Evolutionary conservation across 2,888 invertebrate genomes (phyloP).

Genomic region (Drosophila picticornis): DNA sequence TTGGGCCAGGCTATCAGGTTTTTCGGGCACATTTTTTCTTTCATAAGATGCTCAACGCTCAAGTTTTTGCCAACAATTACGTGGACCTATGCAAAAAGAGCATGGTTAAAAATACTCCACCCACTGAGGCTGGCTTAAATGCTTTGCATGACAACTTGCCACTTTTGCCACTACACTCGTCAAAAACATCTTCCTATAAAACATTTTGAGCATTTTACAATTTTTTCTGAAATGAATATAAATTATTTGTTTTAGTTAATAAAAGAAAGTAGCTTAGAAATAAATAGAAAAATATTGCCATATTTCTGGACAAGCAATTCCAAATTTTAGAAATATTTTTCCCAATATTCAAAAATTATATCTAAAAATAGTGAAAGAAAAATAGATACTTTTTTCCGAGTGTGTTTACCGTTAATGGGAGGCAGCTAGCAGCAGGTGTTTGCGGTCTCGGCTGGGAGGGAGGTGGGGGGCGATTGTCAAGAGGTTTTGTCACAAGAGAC

Average conservation of each 20-base stretch:
- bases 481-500: slow-evolving; percentile 23
- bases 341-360: background rate
- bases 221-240: background rate
- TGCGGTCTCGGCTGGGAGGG: background rate
- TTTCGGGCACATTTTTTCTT: slow-evolving; percentile 62
- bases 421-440: background rate
- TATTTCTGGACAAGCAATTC: no score
- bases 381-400: background rate
- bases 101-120: background rate
- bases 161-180: slow-evolving; percentile 51
- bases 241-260: background rate
- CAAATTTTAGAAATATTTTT: no score
- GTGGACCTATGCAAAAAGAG: slow-evolving; percentile 60
- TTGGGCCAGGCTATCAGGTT: slow-evolving; percentile 53
- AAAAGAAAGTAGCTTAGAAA: background rate
- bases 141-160: slow-evolving; percentile 53
- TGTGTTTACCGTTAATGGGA: background rate
- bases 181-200: background rate
- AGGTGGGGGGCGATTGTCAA: background rate
- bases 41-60: slow-evolving; percentile 70
- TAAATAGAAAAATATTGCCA: background rate
- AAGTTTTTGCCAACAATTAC: slow-evolving; percentile 77
- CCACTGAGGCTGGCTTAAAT: slow-evolving; percentile 43
- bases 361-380: no score
- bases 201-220: no score